phyloP scores from a whole-genome alignment of 2,888 invertebrate species.

The Lasioglossum zephyrum region DNA sequence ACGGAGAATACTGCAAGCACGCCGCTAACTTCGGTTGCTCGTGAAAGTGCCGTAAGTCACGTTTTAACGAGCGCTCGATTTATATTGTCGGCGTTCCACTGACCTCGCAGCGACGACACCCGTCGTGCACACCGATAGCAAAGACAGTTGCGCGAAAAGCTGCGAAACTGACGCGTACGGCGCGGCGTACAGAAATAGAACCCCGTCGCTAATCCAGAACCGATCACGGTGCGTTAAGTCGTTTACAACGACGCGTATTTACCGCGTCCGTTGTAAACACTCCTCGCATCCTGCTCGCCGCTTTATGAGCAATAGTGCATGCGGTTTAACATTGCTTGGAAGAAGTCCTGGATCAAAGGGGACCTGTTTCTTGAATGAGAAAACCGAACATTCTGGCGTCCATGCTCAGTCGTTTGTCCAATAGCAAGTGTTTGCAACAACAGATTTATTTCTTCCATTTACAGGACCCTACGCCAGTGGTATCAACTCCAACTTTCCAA shows the following conservation, averaged over 20 bases:
- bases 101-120: slow-evolving; percentile 58
- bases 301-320: background rate
- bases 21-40: slow-evolving; percentile 53
- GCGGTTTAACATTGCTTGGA: background rate
- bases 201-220: slow-evolving; percentile 27
- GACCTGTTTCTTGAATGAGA: background rate
- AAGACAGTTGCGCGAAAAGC: slow-evolving; percentile 30
- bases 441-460: background rate
- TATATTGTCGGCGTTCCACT: slow-evolving; percentile 63
- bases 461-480: background rate
- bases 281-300: background rate
- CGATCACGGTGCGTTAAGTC: slow-evolving; percentile 23
- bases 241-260: slow-evolving; percentile 7
- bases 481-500: too few species aligned
- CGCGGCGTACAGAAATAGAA: slow-evolving; percentile 42
- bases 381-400: background rate
- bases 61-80: slow-evolving; percentile 66
- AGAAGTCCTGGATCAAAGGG: background rate
- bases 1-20: slow-evolving; percentile 47
- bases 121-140: slow-evolving; percentile 25
- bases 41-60: slow-evolving; percentile 67
- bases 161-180: slow-evolving; percentile 25
- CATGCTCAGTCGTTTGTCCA: background rate
- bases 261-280: background rate
- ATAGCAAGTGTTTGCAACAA: background rate